Base-by-base conservation (phyloP, 2,888 invertebrate genomes). In the Xestia sexstrigata region DNA sequence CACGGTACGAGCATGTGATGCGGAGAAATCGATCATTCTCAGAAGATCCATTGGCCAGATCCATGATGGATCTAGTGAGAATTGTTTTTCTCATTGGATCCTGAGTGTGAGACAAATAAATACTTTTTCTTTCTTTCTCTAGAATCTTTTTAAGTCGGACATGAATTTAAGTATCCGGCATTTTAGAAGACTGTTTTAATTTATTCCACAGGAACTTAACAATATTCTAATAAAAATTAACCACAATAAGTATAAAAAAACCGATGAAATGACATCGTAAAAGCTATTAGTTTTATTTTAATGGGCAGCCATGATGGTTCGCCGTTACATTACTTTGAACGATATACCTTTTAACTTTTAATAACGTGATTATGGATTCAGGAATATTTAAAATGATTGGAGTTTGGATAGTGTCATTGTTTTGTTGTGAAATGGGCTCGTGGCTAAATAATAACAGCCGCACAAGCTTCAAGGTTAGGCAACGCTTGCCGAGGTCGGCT, bases 271-370 rank as follows among this genome's bases (percentile, higher is more conserved):
- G 78, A 67, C 83, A n/a, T 71, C 80, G 70, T 82, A 80, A 82
- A 82, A 81, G 66, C 42, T 17, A 67, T 81, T 78, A 78, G 55
- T 83, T 71, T 78, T 68, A 78, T 83, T 83, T 78, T 83, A 81
- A 58, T 83, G 6, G 15, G 5, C 30, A 3, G 66, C 47, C 62
- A 55, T 55, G 13, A 55, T 23, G 55, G 47, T 20, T 15, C 15
- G 26, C 30, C 42, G 35, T 78, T 26, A 66, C 74, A 81, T 78
- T 78, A 74, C 45, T 49, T 20, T 74, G 81, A 74, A 74, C 49
- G 65, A 74, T 74, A 52, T 20, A 39, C 62, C 23, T 72, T 63
- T 63, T 45, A 72, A 78, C 26, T 45, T 79, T 71, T 52, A 63
- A 72, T 55, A 47, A 23, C 23, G 39, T 23, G 52, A 79, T 78